Conservation (phyloP, 2,797 vertebrate genomes). For the Pangasius krempfi region DNA sequence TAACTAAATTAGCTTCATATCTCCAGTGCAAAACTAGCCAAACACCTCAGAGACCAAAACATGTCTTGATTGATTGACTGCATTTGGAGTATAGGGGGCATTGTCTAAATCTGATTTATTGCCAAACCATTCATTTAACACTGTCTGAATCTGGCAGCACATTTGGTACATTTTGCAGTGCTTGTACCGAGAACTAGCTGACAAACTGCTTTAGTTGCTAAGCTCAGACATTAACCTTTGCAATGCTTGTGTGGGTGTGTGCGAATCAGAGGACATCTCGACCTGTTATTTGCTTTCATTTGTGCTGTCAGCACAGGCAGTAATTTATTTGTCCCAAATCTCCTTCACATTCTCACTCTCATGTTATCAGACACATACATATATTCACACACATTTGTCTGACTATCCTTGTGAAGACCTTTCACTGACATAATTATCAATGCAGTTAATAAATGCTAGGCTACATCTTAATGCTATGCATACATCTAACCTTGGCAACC, state of each 20-base stretch:
- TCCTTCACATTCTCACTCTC: constrained; percentile 36
- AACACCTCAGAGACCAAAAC: not conserved
- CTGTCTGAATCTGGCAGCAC: constrained; percentile 35
- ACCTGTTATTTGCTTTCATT: constrained; percentile 44
- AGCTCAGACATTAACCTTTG: constrained; percentile 43
- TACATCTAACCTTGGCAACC: not conserved
- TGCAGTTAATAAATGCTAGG: not conserved
- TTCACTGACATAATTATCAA: not conserved
- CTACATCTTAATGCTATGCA: not conserved
- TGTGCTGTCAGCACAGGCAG: constrained; percentile 35
- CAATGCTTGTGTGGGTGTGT: constrained; percentile 53
- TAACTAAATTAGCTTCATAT: not conserved
- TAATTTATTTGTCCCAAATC: constrained; percentile 47
- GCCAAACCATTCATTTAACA: constrained; percentile 20
- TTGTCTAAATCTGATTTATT: constrained; percentile 28
- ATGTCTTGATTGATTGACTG: not conserved
- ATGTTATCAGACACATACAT: constrained; percentile 10
- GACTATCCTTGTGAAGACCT: not conserved
- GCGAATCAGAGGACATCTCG: constrained; percentile 27
- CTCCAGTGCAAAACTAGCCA: not conserved
- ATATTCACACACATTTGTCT: not conserved
- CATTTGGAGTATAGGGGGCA: not conserved
- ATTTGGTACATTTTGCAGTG: constrained; percentile 22
- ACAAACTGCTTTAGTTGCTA: constrained; percentile 20
- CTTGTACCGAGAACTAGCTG: constrained; percentile 31